Base-by-base conservation (phyloP, 2,888 invertebrate genomes). In the Calameuta idolon region DNA sequence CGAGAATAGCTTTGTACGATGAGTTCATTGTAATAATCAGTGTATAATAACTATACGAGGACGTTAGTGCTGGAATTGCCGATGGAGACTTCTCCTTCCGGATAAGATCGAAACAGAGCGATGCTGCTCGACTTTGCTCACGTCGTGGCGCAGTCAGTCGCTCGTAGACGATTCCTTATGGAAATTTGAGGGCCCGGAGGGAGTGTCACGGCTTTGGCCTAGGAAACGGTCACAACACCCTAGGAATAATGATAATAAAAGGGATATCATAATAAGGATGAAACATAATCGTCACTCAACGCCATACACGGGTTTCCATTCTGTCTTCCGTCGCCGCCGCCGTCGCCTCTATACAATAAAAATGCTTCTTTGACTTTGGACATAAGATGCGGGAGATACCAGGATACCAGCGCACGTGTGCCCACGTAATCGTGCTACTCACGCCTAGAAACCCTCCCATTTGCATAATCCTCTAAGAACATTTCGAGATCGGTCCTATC, bases 11-110 rank as follows among this genome's bases (percentile, higher is more conserved):
- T 40, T 40, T 12, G 40, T 40, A 40, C 40, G 40, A 40, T 40
- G 15, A 15, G 80, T 73, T 81, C 74, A 76, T 77, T 79, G 73
- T 12, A 35, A 73, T 76, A 81, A 84, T 85, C 83, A 75, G 79
- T 79, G 81, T 76, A 82, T 76, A 75, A 37, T 75, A 79, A 69
- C 75, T 40, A 76, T 40, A 76, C 79, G 73, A 40, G 40, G 40
- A 40, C 40, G 15, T 4, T 15, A 40, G 15, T 40, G 40, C 15
- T 40, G 40, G 4, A 1, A 37, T 15, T 37, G 15, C 12, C 15
- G 15, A 15, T 15, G 37, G 37, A 4, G 4, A 15, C 15, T 37
- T 15, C 37, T 37, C 37, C 15, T 40, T 40, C 15, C 5, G 40
- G 78, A 78, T 78, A 73, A 78, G 69, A 78, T 78, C 75, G 75